These are phyloP conservation scores for Brevimyrus niger DNA, from an alignment of 2,113 vertebrate species.

Conservation along the genomic window DNA sequence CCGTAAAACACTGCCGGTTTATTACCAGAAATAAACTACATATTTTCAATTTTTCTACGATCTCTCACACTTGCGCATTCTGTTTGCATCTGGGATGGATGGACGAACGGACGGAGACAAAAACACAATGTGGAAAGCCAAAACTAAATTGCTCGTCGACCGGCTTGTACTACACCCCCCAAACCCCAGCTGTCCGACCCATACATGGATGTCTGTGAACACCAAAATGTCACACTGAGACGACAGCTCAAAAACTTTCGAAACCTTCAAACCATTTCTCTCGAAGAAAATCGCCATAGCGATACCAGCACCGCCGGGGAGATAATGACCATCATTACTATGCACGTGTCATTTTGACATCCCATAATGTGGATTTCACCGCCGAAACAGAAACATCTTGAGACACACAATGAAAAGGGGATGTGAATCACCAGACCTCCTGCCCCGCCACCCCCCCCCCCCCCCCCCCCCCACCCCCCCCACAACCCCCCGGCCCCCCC, in stretches of 20 bases:
- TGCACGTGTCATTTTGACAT: background rate
- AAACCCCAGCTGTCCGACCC: background rate
- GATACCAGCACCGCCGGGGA: background rate
- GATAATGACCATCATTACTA: background rate
- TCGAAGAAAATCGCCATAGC: background rate
- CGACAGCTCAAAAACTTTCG: background rate
- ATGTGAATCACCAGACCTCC: background rate
- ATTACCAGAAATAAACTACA: background rate
- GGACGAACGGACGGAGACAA: no score
- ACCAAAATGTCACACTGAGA: background rate
- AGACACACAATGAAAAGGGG: background rate
- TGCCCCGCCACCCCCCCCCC: background rate
- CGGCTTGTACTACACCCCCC: background rate
- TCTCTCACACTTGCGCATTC: background rate
- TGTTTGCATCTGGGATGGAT: background rate
- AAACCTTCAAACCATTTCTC: background rate
- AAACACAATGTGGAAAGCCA: no score
- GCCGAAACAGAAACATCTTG: background rate
- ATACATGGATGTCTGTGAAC: background rate
- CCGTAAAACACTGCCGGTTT: background rate
- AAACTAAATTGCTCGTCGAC: background rate
- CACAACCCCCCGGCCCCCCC: no score
- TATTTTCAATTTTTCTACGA: background rate
- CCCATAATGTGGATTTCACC: background rate
- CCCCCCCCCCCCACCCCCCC: background rate